These are phyloP conservation scores for Morelia viridis DNA, from an alignment of 2,797 vertebrate genomes.

Conservation along the genomic window DNA sequence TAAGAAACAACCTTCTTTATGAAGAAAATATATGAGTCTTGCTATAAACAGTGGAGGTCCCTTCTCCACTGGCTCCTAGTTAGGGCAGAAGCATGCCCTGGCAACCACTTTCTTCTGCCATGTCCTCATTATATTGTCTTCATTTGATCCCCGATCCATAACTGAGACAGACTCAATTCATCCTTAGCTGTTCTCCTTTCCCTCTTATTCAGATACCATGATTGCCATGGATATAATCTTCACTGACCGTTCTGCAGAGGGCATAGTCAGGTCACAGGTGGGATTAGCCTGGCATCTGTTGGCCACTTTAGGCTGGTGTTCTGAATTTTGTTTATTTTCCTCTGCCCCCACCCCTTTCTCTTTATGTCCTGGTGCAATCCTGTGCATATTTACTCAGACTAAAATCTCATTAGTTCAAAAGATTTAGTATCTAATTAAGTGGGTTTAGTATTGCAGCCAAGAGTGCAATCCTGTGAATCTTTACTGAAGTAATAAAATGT, in stretches of 20 bases:
- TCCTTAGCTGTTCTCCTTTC: not conserved
- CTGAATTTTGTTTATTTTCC: not conserved
- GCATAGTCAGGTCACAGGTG: not conserved
- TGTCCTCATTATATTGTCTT: not conserved
- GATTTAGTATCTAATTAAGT: not conserved
- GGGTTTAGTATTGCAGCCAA: not conserved
- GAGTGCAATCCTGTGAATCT: not conserved
- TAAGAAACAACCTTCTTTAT: not conserved
- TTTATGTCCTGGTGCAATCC: not conserved
- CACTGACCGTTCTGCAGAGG: not conserved
- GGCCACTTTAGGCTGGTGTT: not conserved
- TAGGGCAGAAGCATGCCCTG: not conserved
- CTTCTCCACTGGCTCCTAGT: not conserved
- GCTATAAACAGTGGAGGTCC: not conserved
- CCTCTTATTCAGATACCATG: not conserved
- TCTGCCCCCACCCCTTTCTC: not conserved
- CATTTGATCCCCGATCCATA: not conserved
- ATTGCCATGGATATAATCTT: not conserved
- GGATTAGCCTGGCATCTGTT: not conserved
- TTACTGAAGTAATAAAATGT: not conserved
- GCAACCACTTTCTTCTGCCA: not conserved
- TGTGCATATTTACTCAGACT: not conserved
- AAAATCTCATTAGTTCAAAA: not conserved
- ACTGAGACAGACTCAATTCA: not conserved
- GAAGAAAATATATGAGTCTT: not conserved